A percentile compares a stretch with the other conserved stretches of the same genome.
phyloP scores from a whole-genome alignment of 2,888 invertebrate genomes.

The Nudaria mundana region DNA sequence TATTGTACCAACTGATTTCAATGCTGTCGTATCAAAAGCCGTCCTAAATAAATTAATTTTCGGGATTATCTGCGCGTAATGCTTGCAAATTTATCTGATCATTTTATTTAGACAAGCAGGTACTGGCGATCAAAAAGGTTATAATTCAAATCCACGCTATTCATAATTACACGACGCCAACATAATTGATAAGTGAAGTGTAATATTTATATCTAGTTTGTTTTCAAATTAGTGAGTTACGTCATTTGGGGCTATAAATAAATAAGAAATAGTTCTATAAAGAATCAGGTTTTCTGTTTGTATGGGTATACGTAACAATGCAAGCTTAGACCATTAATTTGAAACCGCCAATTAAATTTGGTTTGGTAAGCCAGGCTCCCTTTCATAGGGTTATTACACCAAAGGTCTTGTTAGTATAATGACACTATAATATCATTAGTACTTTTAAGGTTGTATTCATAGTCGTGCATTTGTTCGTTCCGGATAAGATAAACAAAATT shows the following conservation, averaged over 20 bases:
- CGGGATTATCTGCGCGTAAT: slow-evolving; percentile 11
- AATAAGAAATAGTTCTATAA: slow-evolving; percentile 19
- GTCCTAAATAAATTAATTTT: slow-evolving; percentile 23
- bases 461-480: slow-evolving; percentile 42
- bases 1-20: slow-evolving; percentile 36
- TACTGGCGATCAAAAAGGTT: slow-evolving; percentile 19
- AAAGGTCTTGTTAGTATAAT: slow-evolving; percentile 50
- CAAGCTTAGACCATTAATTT: slow-evolving; percentile 27
- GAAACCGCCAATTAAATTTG: slow-evolving; percentile 30
- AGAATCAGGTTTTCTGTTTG: slow-evolving; percentile 21
- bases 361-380: slow-evolving; percentile 20
- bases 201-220: slow-evolving; percentile 16
- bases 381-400: slow-evolving; percentile 34
- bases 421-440: slow-evolving; percentile 51
- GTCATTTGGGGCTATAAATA: slow-evolving; percentile 28
- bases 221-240: slow-evolving; percentile 20
- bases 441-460: slow-evolving; percentile 48
- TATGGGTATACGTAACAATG: slow-evolving; percentile 25
- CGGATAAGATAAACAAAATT: slow-evolving; percentile 55
- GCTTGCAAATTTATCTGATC: slow-evolving; percentile 19
- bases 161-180: slow-evolving; percentile 13
- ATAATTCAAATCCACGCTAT: slow-evolving; percentile 23
- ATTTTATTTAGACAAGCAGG: slow-evolving; percentile 20
- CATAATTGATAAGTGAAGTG: slow-evolving; percentile 18
- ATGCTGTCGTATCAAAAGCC: slow-evolving; percentile 25